Evolutionary conservation across 2,797 vertebrate genomes (phyloP).

Genomic region (Lacerta bilineata): DNA sequence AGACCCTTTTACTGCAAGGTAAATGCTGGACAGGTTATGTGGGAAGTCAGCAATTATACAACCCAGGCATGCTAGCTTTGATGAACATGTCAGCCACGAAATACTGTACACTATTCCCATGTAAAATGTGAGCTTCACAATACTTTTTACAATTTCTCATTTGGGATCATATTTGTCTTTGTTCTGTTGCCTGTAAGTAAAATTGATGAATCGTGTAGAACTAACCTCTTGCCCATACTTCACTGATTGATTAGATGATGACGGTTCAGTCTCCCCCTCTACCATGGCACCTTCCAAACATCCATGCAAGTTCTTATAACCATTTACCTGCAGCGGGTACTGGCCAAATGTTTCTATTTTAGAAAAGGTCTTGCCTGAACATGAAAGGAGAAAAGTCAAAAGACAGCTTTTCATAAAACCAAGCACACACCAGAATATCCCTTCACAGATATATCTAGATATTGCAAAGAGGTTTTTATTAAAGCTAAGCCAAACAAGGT

Average conservation of each 20-base stretch:
- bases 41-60: constrained; percentile 39
- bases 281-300: constrained; percentile 97
- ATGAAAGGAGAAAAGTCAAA: constrained; percentile 12
- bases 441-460: background rate
- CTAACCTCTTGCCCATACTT: constrained; percentile 91
- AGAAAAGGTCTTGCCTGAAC: constrained; percentile 86
- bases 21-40: constrained; percentile 15
- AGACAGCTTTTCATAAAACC: background rate
- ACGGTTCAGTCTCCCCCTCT: constrained; percentile 90
- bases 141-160: background rate
- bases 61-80: constrained; percentile 8
- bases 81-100: background rate
- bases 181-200: fast-evolving
- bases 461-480: background rate
- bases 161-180: background rate
- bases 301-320: constrained; percentile 92
- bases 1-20: constrained; percentile 48
- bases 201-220: constrained; percentile 32
- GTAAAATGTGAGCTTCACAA: background rate
- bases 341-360: constrained; percentile 97
- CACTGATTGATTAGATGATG: constrained; percentile 81
- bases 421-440: background rate
- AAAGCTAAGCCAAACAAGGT: background rate
- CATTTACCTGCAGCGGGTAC: constrained; percentile 98
- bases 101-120: background rate